Conservation (phyloP, 2,113 vertebrate species). For the Antechinus flavipes region DNA sequence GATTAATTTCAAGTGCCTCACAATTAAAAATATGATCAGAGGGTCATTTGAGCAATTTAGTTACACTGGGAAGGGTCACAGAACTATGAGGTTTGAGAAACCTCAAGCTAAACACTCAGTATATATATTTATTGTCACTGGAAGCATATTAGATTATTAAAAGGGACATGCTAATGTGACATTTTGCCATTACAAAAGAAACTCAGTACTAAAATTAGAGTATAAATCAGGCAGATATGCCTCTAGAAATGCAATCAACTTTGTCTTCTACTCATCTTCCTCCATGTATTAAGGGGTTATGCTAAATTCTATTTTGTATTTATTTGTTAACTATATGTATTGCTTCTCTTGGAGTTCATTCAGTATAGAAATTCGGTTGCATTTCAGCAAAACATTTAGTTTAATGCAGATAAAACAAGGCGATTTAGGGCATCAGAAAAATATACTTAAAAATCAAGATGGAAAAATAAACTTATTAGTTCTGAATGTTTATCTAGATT, state of each 20-base stretch:
- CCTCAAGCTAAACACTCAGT: conserved; percentile 22
- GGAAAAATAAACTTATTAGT: conserved; percentile 65
- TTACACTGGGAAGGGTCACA: conserved; percentile 33
- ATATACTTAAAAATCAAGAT: conserved; percentile 69
- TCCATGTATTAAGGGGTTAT: conserved; percentile 53
- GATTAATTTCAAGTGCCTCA: conserved; percentile 80
- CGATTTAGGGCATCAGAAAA: conserved; percentile 56
- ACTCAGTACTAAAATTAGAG: conserved; percentile 81
- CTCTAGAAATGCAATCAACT: conserved; percentile 78
- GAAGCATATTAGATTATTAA: conserved; percentile 62
- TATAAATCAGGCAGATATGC: conserved; percentile 84
- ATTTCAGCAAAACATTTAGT: conserved; percentile 33
- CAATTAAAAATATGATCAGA: conserved; percentile 79
- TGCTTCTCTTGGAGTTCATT: conserved; percentile 25
- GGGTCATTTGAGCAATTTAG: conserved; percentile 54
- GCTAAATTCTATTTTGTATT: conserved; percentile 50
- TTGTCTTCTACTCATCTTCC: conserved; percentile 75
- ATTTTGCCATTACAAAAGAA: conserved; percentile 80
- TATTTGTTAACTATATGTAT: conserved; percentile 51
- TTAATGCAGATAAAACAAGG: conserved; percentile 55
- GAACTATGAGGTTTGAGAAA: conserved; percentile 38
- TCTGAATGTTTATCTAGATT: conserved; percentile 59
- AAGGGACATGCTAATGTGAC: conserved; percentile 84
- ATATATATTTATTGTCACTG: conserved; percentile 56
- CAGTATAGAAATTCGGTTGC: conserved; percentile 31